A percentile compares a stretch with the other conserved stretches of the same genome.
Evolutionary conservation across 2,888 invertebrate genomes (phyloP).

Genomic region (Pelosia muscerda): DNA sequence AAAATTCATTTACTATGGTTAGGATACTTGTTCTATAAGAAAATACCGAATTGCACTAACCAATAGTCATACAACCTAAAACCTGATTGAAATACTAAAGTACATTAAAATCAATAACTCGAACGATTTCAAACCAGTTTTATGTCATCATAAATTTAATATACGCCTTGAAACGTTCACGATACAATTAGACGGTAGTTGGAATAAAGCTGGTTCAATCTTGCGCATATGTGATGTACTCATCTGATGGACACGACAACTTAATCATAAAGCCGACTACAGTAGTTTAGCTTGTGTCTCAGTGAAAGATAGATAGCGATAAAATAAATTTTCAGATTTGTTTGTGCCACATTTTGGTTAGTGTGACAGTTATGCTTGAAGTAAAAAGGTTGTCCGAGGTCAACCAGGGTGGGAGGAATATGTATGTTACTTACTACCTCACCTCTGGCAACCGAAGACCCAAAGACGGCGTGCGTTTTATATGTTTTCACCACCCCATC

Average conservation of each 20-base stretch:
- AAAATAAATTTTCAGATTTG: not conserved
- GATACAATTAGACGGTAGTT: conserved; percentile 22
- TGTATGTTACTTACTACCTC: too few species aligned
- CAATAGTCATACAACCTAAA: not conserved
- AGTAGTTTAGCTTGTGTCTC: conserved; percentile 5
- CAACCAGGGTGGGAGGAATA: too few species aligned
- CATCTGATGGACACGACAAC: conserved; percentile 38
- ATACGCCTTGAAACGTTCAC: conserved; percentile 6
- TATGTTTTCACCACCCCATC: too few species aligned
- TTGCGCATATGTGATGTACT: conserved; percentile 28
- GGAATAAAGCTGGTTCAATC: conserved; percentile 28
- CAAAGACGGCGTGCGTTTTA: too few species aligned
- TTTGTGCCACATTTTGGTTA: not conserved
- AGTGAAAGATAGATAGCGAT: conserved; percentile 19
- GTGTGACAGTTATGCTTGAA: not conserved
- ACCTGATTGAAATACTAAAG: not conserved
- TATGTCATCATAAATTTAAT: conserved; percentile 12
- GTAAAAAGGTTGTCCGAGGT: not conserved
- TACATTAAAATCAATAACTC: not conserved
- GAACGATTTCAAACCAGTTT: not conserved
- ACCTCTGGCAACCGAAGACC: too few species aligned
- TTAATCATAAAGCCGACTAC: conserved; percentile 46
- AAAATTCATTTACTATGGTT: too few species aligned
- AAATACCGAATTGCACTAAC: too few species aligned
- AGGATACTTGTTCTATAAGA: too few species aligned